These are phyloP conservation scores for Aleiodes sp. DNA, from an alignment of 1,140 invertebrate genomes.

Conservation along the genomic window DNA sequence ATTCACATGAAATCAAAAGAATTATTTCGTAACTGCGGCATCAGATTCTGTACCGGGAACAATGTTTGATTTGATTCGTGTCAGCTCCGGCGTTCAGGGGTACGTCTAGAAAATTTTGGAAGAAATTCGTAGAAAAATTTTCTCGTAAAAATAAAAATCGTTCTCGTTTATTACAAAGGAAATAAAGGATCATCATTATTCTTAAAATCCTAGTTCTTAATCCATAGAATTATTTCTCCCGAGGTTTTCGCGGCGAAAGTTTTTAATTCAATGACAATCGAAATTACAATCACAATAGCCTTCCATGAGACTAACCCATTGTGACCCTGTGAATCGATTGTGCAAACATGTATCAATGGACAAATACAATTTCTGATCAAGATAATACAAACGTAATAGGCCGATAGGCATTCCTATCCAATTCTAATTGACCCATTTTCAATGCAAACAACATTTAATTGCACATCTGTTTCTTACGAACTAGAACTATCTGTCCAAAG, in stretches of 20 bases:
- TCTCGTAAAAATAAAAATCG: too few relatives aligned
- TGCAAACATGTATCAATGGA: not conserved
- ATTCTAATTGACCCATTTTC: constrained; percentile 8
- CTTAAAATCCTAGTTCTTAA: too few relatives aligned
- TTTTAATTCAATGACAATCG: constrained; percentile 3
- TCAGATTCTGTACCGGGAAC: too few relatives aligned
- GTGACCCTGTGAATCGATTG: not conserved
- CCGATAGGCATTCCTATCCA: not conserved
- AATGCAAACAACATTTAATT: not conserved
- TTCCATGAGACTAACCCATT: not conserved
- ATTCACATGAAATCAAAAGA: not conserved
- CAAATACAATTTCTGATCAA: not conserved
- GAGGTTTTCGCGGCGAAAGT: too few relatives aligned
- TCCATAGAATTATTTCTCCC: too few relatives aligned
- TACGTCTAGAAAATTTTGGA: too few relatives aligned
- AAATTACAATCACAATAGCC: not conserved
- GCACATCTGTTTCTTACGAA: not conserved
- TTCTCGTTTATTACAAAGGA: too few relatives aligned
- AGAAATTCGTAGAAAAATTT: too few relatives aligned
- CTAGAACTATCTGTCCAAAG: not conserved
- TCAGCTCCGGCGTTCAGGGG: too few relatives aligned
- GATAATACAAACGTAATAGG: constrained; percentile 2
- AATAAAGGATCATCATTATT: too few relatives aligned
- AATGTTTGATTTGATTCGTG: too few relatives aligned
- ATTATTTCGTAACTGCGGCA: too few relatives aligned